These are phyloP conservation scores for Corella eumyota DNA, from an alignment of 23 tunicate species.

Conservation along the genomic window DNA sequence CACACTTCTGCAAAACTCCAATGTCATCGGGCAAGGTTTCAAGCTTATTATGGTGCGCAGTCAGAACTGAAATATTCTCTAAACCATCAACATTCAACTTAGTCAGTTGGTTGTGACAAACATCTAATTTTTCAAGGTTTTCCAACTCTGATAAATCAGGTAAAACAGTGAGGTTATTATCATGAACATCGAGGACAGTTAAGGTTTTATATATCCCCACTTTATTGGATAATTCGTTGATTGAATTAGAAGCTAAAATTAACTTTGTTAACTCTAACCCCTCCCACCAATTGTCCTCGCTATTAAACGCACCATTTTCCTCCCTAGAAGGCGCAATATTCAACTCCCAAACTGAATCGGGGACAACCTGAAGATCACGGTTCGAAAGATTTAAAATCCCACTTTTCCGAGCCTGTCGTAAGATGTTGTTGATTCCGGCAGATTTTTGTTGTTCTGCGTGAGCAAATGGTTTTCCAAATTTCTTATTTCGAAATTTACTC, in stretches of 20 bases:
- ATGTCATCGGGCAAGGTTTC: conserved; percentile 14
- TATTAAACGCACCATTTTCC: conserved; percentile 21
- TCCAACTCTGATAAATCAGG: conserved; percentile 26
- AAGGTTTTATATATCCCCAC: conserved; percentile 31
- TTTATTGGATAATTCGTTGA: conserved; percentile 32
- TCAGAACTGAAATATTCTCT: conserved; percentile 13
- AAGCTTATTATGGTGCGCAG: conserved; percentile 58
- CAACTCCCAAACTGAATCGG: conserved; percentile 50
- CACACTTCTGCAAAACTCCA: conserved; percentile 5
- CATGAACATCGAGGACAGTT: conserved; percentile 64
- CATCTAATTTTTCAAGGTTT: conserved; percentile 31
- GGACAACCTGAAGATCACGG: conserved; percentile 28
- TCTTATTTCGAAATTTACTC: too few species aligned
- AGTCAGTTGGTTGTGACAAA: conserved; percentile 53
- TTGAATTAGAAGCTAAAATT: conserved; percentile 49
- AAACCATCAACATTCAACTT: conserved; percentile 16
- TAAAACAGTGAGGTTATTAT: conserved; percentile 34
- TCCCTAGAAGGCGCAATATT: conserved; percentile 11
- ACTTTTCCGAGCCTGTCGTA: conserved; percentile 77
- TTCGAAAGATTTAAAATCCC: conserved; percentile 60
- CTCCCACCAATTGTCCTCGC: conserved; percentile 62
- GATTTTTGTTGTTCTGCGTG: too few species aligned
- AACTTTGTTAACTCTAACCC: conserved; percentile 54
- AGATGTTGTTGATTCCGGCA: too few species aligned
- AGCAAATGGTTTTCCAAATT: too few species aligned